Conservation (phyloP, 1,140 invertebrate species). For the Caenorhabditis elegans region WBcel235 BX284604.4:4264501-4265000, state of each 20-base stretch:
- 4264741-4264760: constrained; percentile 41
- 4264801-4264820: constrained; percentile 27
- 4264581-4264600: constrained; percentile 41
- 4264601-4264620: constrained; percentile 34
- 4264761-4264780: constrained; percentile 35
- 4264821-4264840: constrained; percentile 33
- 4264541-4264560: background rate
- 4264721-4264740: constrained; percentile 36
- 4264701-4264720: constrained; percentile 37
- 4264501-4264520: constrained; percentile 51
- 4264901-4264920: constrained; percentile 1
- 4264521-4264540: constrained; percentile 26
- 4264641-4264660: constrained; percentile 46
- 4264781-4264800: constrained; percentile 40
- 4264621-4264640: constrained; percentile 39
- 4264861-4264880: constrained; percentile 38
- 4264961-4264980: constrained; percentile 12
- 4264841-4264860: constrained; percentile 27
- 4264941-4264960: constrained; percentile 23
- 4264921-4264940: constrained; percentile 1
- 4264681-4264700: constrained; percentile 39
- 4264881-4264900: constrained; percentile 24
- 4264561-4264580: constrained; percentile 45
- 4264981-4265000: constrained; percentile 33
- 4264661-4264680: constrained; percentile 38